Percentiles rank a stretch among this genome's conserved stretches.
Evolutionary conservation across 2,888 invertebrate genomes (phyloP).

Genomic region (Lasioglossum pauxillum): DNA sequence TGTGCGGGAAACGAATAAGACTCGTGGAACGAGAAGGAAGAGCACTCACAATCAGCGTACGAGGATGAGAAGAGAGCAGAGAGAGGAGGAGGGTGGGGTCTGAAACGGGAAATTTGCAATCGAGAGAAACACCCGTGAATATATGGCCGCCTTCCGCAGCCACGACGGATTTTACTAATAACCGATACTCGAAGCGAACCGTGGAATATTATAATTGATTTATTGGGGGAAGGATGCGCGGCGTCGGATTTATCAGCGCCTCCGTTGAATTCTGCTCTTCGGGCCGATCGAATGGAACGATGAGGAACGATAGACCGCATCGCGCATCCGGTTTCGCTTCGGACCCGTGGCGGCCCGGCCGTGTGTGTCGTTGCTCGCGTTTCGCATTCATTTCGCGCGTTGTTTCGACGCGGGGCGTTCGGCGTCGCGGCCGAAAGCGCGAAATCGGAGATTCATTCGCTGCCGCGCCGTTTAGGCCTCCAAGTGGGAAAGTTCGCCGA

Average conservation of each 20-base stretch:
- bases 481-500: slow-evolving; percentile 32
- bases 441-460: slow-evolving; percentile 10
- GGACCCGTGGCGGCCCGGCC: slow-evolving; percentile 6
- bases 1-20: not conserved
- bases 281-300: slow-evolving; percentile 62
- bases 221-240: slow-evolving; percentile 77
- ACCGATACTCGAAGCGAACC: slow-evolving; percentile 84
- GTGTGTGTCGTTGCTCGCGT: not conserved
- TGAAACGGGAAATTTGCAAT: slow-evolving; percentile 79
- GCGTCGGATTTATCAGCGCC: slow-evolving; percentile 81
- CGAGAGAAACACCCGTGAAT: slow-evolving; percentile 82
- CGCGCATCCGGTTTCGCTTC: slow-evolving; percentile 53
- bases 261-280: slow-evolving; percentile 58
- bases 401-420: slow-evolving; percentile 34
- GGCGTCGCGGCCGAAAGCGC: not conserved
- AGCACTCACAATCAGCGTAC: not conserved
- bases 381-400: slow-evolving; percentile 54
- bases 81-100: not conserved
- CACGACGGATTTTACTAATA: slow-evolving; percentile 84
- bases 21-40: not conserved
- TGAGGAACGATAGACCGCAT: slow-evolving; percentile 55
- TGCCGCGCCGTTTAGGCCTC: slow-evolving; percentile 35
- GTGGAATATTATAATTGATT: slow-evolving; percentile 85
- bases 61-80: not conserved
- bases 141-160: slow-evolving; percentile 83